Evolutionary conservation across 2,888 invertebrate species (phyloP).

Genomic region (Ashinkailepas kermadecensis): DNA sequence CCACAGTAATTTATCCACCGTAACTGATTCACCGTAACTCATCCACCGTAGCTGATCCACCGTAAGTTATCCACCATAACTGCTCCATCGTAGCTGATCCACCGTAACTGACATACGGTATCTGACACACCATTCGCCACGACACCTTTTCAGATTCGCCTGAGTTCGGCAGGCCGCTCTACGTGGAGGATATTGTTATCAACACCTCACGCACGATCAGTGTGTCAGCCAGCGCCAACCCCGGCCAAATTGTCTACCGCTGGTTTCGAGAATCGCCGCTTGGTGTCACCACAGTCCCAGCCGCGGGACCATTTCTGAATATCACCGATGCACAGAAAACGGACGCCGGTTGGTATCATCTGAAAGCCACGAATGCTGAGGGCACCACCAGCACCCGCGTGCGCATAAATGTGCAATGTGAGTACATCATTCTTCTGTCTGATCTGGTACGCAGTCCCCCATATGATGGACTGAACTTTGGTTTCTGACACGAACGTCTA

Average conservation of each 20-base stretch:
- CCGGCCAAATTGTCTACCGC: conserved; percentile 28
- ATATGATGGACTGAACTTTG: too few species aligned
- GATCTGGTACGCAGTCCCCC: too few species aligned
- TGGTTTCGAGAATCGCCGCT: not conserved
- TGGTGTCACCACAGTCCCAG: conserved; percentile 24
- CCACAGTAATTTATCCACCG: too few species aligned
- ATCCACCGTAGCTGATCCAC: too few species aligned
- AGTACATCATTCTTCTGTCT: not conserved
- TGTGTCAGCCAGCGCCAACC: conserved; percentile 32
- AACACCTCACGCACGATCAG: conserved; percentile 30
- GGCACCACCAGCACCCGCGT: conserved; percentile 30
- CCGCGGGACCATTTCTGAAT: conserved; percentile 30
- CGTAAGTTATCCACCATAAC: too few species aligned
- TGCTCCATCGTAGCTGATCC: too few species aligned
- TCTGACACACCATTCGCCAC: too few species aligned
- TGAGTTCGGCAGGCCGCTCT: not conserved
- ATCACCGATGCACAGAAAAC: conserved; percentile 27
- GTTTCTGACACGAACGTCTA: too few species aligned
- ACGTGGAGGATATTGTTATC: conserved; percentile 28
- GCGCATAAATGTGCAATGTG: conserved; percentile 32
- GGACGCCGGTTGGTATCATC: conserved; percentile 32
- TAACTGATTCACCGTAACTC: too few species aligned
- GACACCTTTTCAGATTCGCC: not conserved
- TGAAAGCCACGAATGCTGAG: conserved; percentile 31
- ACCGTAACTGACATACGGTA: too few species aligned